Evolutionary conservation across 2,113 vertebrate genomes (phyloP), one percentile per base, ranked within the genome.

Genomic region (Brachypodius melanocephalos): DNA sequence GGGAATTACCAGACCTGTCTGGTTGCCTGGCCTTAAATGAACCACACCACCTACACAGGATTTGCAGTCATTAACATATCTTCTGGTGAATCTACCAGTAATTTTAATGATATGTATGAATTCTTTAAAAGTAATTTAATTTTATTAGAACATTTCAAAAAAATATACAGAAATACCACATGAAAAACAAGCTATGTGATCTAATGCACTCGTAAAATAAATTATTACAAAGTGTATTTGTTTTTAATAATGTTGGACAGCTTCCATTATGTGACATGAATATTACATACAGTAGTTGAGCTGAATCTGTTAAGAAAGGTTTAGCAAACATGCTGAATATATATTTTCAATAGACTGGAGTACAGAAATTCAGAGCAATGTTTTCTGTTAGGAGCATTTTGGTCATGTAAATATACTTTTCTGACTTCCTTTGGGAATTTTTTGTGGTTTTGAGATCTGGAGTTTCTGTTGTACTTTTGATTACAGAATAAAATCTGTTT

Each of bases 201-300:
- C 40, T 82, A 78, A 75, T 40, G 31, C 19, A 42, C 12, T n/a
- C 40, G 31, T 51, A 92, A 90, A 92, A 80, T 66, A 94, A 91
- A 91, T 66, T 51, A 80, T 63, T 74, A 63, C 28, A 36, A 55
- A 92, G n/a, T 74, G 32, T 88, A 84, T 93, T 88, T 94, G 59
- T 71, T 94, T 91, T 93, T 92, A 90, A 75, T 92, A 92, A 84
- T 51, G 29, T 71, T 90, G 36, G 65, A 55, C 61, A 78, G 43
- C 25, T 92, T 92, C 68, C n/a, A 67, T 67, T 92, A 65, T 63
- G 48, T 74, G 73, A 89, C 57, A 89, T n/a, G n/a, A 92, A 90
- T 84, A 55, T 85, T 81, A 72, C 55, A 52, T 77, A 48, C 43
- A 68, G 48, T 84, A 32, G 8, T 82, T 91, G 58, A 85, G 66